Percentiles rank a stretch among this genome's conserved stretches.
Conservation (phyloP, 2,888 invertebrate species). For the Tipula confusa region DNA sequence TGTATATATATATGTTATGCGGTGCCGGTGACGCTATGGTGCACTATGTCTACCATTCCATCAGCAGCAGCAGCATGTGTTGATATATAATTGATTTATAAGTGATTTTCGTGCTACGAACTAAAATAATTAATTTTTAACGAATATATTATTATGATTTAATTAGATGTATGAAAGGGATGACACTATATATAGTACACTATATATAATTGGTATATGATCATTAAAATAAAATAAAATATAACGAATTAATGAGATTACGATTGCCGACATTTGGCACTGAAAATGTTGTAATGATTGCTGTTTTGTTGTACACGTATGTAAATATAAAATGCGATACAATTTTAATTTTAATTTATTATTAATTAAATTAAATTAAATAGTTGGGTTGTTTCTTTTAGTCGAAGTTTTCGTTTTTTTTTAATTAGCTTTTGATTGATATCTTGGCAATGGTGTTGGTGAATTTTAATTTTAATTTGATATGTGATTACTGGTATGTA, state of each 20-base stretch:
- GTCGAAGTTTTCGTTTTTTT: not conserved
- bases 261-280: not conserved
- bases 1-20: no score
- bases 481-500: not conserved
- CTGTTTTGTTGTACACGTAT: not conserved
- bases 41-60: no score
- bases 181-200: not conserved
- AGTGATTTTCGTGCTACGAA: not conserved
- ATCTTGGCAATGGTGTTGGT: not conserved
- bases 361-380: constrained; percentile 25
- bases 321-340: not conserved
- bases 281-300: not conserved
- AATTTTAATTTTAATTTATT: not conserved
- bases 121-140: not conserved
- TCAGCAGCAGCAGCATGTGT: constrained; percentile 9
- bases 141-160: constrained; percentile 5
- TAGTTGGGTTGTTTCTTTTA: not conserved
- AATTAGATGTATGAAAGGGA: not conserved
- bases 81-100: constrained; percentile 7
- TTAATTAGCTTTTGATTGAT: not conserved
- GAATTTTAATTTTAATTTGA: not conserved
- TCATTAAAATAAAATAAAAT: constrained; percentile 14
- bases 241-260: constrained; percentile 16
- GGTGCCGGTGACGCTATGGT: not conserved
- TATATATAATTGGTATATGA: not conserved